These are phyloP conservation scores for Lasioglossum baleicum DNA, from an alignment of 1,140 invertebrate genomes.

Conservation along the genomic window DNA sequence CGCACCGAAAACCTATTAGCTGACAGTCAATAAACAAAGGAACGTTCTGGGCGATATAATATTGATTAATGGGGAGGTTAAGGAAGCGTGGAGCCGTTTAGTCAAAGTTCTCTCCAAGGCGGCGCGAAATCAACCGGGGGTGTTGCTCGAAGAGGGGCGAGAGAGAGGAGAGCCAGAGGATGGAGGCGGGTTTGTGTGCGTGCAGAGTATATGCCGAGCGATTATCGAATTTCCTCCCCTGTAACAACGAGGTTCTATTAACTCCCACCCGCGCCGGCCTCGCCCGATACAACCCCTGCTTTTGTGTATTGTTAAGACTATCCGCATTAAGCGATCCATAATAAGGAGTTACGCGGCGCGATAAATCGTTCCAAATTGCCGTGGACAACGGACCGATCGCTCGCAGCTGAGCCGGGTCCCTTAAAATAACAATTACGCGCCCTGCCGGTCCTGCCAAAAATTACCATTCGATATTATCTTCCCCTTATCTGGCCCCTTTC, in stretches of 20 bases:
- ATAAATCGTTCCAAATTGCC: conserved; percentile 78
- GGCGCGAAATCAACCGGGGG: conserved; percentile 41
- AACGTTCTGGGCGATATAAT: conserved; percentile 80
- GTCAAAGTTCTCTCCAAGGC: conserved; percentile 79
- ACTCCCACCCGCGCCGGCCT: conserved; percentile 76
- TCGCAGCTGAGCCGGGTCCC: not conserved
- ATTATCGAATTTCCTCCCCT: conserved; percentile 80
- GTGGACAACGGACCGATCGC: conserved; percentile 41
- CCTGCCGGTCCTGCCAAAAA: not conserved
- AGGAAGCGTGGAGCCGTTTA: conserved; percentile 80
- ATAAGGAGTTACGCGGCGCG: conserved; percentile 75
- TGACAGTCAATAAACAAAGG: conserved; percentile 80
- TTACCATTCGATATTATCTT: not conserved
- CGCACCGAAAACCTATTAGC: conserved; percentile 78
- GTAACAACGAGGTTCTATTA: conserved; percentile 81
- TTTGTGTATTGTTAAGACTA: conserved; percentile 80
- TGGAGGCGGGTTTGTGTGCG: conserved; percentile 52
- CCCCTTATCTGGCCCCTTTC: too few species aligned
- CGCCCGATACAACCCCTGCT: conserved; percentile 75
- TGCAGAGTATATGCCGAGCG: conserved; percentile 75
- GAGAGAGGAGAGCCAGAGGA: too few species aligned
- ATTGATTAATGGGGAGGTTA: conserved; percentile 81
- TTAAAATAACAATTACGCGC: not conserved
- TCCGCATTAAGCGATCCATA: conserved; percentile 78
- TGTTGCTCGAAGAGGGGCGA: not conserved